Evolutionary conservation across 2,888 invertebrate species (phyloP).

Genomic region (Cistogaster globosa): DNA sequence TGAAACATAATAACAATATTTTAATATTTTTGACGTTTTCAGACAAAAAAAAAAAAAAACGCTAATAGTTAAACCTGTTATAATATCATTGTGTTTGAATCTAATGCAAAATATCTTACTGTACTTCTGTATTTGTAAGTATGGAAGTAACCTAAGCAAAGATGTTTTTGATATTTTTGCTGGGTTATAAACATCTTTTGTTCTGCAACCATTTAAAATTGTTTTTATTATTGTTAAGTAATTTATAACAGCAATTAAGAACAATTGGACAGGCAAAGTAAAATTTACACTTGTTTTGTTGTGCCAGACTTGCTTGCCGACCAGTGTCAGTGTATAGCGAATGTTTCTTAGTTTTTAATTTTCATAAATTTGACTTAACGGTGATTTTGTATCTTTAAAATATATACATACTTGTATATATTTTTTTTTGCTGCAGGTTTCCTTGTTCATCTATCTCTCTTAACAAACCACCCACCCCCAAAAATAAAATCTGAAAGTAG

Average conservation of each 20-base stretch:
- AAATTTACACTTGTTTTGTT: background rate
- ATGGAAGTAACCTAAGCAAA: background rate
- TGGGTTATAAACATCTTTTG: conserved; percentile 43
- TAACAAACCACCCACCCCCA: background rate
- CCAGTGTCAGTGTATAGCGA: conserved; percentile 5
- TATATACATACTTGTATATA: background rate
- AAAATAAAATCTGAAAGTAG: background rate
- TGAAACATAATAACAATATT: too few species aligned
- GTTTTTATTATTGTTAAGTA: conserved; percentile 67
- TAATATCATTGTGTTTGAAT: too few species aligned
- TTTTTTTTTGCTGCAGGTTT: conserved; percentile 22
- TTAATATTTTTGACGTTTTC: too few species aligned
- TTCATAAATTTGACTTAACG: conserved; percentile 71
- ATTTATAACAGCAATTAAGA: conserved; percentile 70
- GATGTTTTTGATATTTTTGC: background rate
- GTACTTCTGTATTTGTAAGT: too few species aligned
- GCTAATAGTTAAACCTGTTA: too few species aligned
- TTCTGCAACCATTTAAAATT: conserved; percentile 26
- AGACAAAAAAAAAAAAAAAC: too few species aligned
- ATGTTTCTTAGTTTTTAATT: conserved; percentile 63
- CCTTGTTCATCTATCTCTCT: background rate
- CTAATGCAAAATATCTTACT: too few species aligned
- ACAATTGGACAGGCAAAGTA: conserved; percentile 49
- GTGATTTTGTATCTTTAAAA: conserved; percentile 60
- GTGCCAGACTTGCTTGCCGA: background rate